Evolutionary conservation across 2,797 vertebrate genomes (phyloP), one percentile per base, ranked within the genome.

Genomic region (Enteromius thamalakanensis): DNA sequence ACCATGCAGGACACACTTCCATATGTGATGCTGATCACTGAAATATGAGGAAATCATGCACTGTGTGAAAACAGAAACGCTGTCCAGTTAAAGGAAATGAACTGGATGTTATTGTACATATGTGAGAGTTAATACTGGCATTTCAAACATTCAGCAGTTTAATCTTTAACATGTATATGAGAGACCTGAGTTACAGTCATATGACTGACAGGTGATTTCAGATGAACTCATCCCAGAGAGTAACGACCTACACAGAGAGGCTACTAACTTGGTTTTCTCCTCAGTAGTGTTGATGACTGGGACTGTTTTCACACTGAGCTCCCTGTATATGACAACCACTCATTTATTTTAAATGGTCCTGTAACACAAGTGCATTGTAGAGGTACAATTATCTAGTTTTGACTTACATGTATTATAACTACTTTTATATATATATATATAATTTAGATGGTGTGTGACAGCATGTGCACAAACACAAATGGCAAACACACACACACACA

Each of bases 151-250:
- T 80, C 53, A 62, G 55, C 11, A 7, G 55, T 81, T 87, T 84
- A 87, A 86, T 86, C 65, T 84, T 84, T 84, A 74, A 60, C 70
- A 62, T 29, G 70, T 23, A 84, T 68, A 58, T 58, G 34, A 55
- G 62, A 37, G 32, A 37, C 62, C 40, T 68, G 76, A 80, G 51
- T 74, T 67, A 51, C 23, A 53, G 77, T 87, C 87, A 84, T 84
- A 84, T 86, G 86, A 82, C 62, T 21, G 53, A 70, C 65, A 72
- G 62, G 49, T 84, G 82, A 84, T 53, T 70, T 76, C 78, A 86
- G 78, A 84, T 58, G 34, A 76, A 58, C 23, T 19, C 9, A 40
- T 23, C 11, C 17, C 17, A 74, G 71, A 17, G 42, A 74, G 51
- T 40, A 21, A 34, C 34, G 70, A 34, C 26, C 8, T 47, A 26